Base-by-base conservation (phyloP, 2,888 invertebrate genomes). In the Chrysodeixis includens region DNA sequence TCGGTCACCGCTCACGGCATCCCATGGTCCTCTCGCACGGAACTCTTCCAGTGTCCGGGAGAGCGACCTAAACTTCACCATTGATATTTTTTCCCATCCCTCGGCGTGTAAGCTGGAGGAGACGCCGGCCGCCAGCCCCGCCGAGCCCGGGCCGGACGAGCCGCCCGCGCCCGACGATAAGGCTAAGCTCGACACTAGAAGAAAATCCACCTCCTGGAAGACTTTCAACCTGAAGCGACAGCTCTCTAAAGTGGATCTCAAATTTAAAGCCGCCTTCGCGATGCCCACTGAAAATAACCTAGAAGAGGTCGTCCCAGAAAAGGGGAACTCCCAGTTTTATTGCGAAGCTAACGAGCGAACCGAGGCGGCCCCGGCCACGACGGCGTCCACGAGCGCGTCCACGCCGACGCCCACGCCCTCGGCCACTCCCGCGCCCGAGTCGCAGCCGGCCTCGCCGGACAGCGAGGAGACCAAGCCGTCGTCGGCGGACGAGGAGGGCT, bases 151-250 rank as follows among this genome's bases (percentile, higher is more conserved):
- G 69, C 85, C n/a, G 30, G 72, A 72, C 62, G 78, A 76, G 74
- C 79, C 69, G 65, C 76, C 67, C 70, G 73, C 80, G 62, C 83
- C 86, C 69, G 92, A 76, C 65, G 93, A 85, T 81, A 86, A 84
- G 66, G 78, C 85, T 71, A 92, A 89, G 79, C 92, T 92, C 70
- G 96, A 96, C 84, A 82, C 90, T 46, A 91, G 97, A 71, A 95
- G 97, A 79, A 96, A 97, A 83, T 97, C 97, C 35, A 96, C 96
- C 76, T 91, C 96, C 66, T 97, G 97, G 97, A 97, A 97, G 91
- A 96, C 96, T 69, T 97, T 97, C 94, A 97, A 97, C 90, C 95
- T 98, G 69, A 98, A 98, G 91, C 96, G 97, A 81, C 97, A 98
- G 92, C 95, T 98, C 81, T 97, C 97, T 72, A 97, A 96, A 92